phyloP scores from a whole-genome alignment of 1,140 invertebrate genomes.

The Solenopsis fugax region DNA sequence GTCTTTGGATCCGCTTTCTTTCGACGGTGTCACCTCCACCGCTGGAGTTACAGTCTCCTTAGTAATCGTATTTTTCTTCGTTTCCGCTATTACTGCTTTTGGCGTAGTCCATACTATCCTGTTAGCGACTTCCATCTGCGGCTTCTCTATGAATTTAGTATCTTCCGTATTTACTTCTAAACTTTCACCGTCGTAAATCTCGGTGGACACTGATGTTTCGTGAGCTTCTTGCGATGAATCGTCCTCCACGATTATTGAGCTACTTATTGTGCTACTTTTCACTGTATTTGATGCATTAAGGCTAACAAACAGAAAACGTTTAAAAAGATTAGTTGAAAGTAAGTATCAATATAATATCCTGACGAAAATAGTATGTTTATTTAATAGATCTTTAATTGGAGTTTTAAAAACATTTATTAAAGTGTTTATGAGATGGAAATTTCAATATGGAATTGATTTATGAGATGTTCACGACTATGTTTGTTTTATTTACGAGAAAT shows the following conservation, averaged over 20 bases:
- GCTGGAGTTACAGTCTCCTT: conserved; percentile 52
- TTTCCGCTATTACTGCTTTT: conserved; percentile 16
- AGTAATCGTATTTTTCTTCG: not conserved
- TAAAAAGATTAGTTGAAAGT: not conserved
- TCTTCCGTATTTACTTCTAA: conserved; percentile 69
- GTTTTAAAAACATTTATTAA: too few relatives aligned
- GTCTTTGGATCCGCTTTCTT: not conserved
- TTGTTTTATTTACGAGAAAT: too few relatives aligned
- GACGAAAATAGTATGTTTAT: too few relatives aligned
- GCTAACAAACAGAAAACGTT: conserved; percentile 1
- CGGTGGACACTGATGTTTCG: conserved; percentile 76
- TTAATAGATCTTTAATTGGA: too few relatives aligned
- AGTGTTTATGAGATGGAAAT: too few relatives aligned
- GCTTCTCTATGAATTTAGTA: conserved; percentile 60
- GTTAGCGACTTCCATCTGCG: conserved; percentile 69
- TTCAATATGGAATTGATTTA: too few relatives aligned
- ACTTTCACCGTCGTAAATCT: conserved; percentile 73
- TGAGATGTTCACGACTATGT: too few relatives aligned
- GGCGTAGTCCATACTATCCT: conserved; percentile 81
- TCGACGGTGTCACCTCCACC: not conserved
- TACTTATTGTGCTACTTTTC: conserved; percentile 50
- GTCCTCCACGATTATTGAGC: conserved; percentile 58
- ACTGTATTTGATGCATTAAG: not conserved
- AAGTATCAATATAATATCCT: not conserved
- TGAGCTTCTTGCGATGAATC: conserved; percentile 72